A percentile compares a stretch with the other conserved stretches of the same genome.
Conservation (phyloP, 2,888 invertebrate species). For the Dugesia japonica region DNA sequence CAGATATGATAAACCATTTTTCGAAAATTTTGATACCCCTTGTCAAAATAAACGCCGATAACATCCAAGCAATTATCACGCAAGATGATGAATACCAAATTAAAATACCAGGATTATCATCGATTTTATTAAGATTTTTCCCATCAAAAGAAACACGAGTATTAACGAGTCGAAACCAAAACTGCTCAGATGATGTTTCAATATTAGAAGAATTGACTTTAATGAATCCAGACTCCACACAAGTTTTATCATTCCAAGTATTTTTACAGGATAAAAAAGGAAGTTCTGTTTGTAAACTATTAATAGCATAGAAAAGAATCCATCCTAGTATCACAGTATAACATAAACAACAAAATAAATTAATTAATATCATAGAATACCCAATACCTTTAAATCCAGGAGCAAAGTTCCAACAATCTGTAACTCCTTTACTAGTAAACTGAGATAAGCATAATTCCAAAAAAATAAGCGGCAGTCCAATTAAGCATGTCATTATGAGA, state of each 20-base stretch:
- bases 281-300: background rate
- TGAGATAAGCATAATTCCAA: background rate
- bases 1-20: background rate
- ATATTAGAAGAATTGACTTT: background rate
- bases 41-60: background rate
- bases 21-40: background rate
- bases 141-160: background rate
- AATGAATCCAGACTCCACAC: background rate
- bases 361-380: background rate
- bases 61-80: background rate
- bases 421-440: background rate
- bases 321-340: background rate
- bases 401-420: background rate
- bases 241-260: background rate
- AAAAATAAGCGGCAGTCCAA: background rate
- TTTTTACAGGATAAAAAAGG: background rate
- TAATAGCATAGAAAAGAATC: background rate
- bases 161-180: background rate
- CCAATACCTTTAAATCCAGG: background rate
- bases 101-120: background rate
- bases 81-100: conserved; percentile 14
- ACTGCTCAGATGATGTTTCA: background rate
- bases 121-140: background rate
- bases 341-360: background rate
- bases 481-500: background rate